Base-by-base conservation (phyloP, 2,797 vertebrate genomes). In the Calcarius lapponicus region DNA sequence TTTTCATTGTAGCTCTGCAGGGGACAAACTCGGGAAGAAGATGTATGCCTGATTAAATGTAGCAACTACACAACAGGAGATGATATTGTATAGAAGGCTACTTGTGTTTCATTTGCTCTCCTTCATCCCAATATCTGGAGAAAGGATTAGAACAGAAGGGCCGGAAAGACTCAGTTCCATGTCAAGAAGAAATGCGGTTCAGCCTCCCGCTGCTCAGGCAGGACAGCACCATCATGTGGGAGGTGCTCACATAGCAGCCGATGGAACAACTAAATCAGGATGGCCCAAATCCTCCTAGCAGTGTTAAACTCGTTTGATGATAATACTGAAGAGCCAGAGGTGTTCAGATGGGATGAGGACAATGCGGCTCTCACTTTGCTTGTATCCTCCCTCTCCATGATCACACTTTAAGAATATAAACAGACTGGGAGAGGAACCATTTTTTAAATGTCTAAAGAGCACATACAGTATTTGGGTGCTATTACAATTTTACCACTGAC, bases 181-280 rank as follows among this genome's bases (percentile, higher is more conserved):
- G 5, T 47, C 28, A 29, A 58, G 79, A 29, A 51, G 38, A 38
- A 70, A 56, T 0, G 10, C 22, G 17, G 21, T 9, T 3, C 38
- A 71, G 67, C 9, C 72, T 38, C 36, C 18, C 1, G 0, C 45
- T 12, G 19, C 6, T 24, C 57, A 10, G 25, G 10, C 45, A 4
- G 15, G 40, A 6, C 32, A 67, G 58, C 96, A 91, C 96, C 96
- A 92, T 73, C 94, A 4, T 22, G 94, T 92, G 97, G 96, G 84
- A 72, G 26, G 45, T 6, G 43, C 72, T 31, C 65, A 26, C 29
- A 25, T 1, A 54, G 78, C 90, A 96, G 51, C 60, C 5, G 6
- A 4, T 4, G 19, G 54, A 73, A 60, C 12, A 26, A 19, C 28
- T 29, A 8, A 5, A 38, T 17, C 5, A 13, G 58, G 24, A 36